A percentile compares a stretch with the other conserved stretches of the same genome.
phyloP scores from a whole-genome alignment of 37 sponge, comb jelly and placozoan genomes.

The Haliclona indistincta region DNA sequence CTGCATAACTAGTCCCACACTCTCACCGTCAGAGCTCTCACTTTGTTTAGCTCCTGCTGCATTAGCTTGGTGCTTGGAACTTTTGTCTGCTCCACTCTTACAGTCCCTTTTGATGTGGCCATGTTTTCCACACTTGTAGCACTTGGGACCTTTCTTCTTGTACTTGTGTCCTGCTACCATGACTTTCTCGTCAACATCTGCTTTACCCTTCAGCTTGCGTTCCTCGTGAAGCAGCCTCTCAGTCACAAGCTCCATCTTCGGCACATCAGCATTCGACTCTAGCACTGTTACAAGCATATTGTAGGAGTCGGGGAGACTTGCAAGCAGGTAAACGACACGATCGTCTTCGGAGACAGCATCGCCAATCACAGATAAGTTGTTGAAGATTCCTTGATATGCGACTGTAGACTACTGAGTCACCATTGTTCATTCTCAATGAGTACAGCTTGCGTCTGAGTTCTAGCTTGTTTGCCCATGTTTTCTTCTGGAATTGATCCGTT shows the following conservation, averaged over 20 bases:
- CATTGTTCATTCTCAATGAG: slow-evolving; percentile 36
- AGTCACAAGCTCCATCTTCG: slow-evolving; percentile 53
- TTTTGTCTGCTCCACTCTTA: background rate
- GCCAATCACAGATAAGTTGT: slow-evolving; percentile 34
- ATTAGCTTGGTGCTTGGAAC: background rate
- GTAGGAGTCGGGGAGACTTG: slow-evolving; percentile 54
- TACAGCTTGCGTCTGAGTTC: slow-evolving; percentile 41
- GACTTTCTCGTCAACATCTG: slow-evolving; percentile 4
- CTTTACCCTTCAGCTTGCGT: slow-evolving; percentile 18
- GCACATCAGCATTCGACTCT: slow-evolving; percentile 44
- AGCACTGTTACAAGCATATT: slow-evolving; percentile 44
- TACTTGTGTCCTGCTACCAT: slow-evolving; percentile 8
- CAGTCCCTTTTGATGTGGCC: slow-evolving; percentile 49
- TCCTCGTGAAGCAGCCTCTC: slow-evolving; percentile 39
- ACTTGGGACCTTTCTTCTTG: background rate
- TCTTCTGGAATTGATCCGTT: slow-evolving; percentile 46
- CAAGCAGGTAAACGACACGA: slow-evolving; percentile 37
- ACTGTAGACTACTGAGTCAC: slow-evolving; percentile 33
- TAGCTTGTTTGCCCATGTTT: slow-evolving; percentile 50
- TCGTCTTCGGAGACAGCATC: slow-evolving; percentile 45
- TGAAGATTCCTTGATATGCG: slow-evolving; percentile 32
- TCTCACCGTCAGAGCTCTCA: slow-evolving; percentile 1
- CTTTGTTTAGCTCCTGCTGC: background rate
- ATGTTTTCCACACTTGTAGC: slow-evolving; percentile 33
- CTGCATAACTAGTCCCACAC: slow-evolving; percentile 1